phyloP scores from a whole-genome alignment of 2,113 vertebrate genomes.

The Microcebus jonahi region DNA sequence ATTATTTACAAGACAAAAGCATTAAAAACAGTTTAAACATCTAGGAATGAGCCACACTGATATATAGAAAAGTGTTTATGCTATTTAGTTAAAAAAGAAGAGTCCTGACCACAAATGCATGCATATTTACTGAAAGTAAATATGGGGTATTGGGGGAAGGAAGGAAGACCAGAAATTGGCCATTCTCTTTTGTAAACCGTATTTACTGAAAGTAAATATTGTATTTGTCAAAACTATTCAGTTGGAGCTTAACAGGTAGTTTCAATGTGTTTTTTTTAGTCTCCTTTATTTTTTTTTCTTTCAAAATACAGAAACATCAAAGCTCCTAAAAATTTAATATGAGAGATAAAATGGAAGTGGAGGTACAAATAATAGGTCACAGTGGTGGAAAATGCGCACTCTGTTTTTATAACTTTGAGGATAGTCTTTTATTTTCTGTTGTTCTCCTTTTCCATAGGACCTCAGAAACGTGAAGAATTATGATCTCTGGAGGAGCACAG shows the following conservation, averaged over 20 bases:
- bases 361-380: not conserved
- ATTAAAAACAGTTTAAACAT: slow-evolving; percentile 1
- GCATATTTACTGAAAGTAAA: not conserved
- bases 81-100: not conserved
- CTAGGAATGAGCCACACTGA: not conserved
- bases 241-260: not conserved
- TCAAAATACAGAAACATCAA: not conserved
- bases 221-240: not conserved
- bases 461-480: slow-evolving; percentile 86
- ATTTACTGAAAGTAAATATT: not conserved
- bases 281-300: slow-evolving; percentile 12
- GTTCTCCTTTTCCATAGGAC: slow-evolving; percentile 80
- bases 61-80: not conserved
- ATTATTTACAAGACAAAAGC: not conserved
- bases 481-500: slow-evolving; percentile 82
- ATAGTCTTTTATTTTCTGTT: slow-evolving; percentile 24
- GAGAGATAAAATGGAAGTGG: not conserved
- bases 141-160: not conserved
- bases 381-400: not conserved
- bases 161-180: not conserved
- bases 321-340: not conserved
- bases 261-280: not conserved
- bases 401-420: not conserved
- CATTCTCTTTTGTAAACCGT: not conserved
- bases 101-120: not conserved